Base-by-base conservation (phyloP, 2,797 vertebrate species). In the Aldrovandia affinis region DNA sequence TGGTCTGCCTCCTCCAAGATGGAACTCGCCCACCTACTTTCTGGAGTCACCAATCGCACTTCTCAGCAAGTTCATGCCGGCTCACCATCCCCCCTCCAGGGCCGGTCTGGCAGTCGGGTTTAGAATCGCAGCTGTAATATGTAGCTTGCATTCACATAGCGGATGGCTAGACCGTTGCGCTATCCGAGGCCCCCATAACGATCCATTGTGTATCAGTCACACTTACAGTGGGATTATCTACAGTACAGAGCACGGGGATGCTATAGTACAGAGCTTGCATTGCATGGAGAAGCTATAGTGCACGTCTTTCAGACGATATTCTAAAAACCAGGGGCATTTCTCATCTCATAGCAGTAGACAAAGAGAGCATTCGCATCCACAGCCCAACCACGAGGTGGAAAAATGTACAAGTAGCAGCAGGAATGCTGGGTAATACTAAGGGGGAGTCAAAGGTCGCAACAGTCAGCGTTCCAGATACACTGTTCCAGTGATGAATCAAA, bases 351-450 rank as follows among this genome's bases (percentile, higher is more conserved):
- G 79, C 79, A 30, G 70, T 82, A 85, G 86, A n/a, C n/a, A 78
- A 82, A 85, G 85, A 83, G 82, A 85, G 65, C 73, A 81, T 86
- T 70, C 83, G 70, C 80, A 86, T 88, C 88, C 88, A 88, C 85
- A 82, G 84, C 80, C 87, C 85, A 44, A 33, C 70, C 75, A 68
- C 28, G 61, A 87, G 65, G 81, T 87, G 80, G 73, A 80, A 78
- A 50, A 78, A 85, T 80, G 73, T 68, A 86, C 81, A 83, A 83
- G 83, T 47, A 85, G 86, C 83, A 86, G 83, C 83, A 81, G 81
- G 78, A 80, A 82, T 86, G 82, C 78, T 88, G 82, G 85, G 81
- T 68, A 78, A 50, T 14, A 78, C 75, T 6, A 50, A 7, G 44
- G 77, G 78, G 73, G 83, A 86, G 87, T 83, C 68, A 70, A 36